phyloP scores from a whole-genome alignment of 2,888 invertebrate species.

The Orgyia antiqua region DNA sequence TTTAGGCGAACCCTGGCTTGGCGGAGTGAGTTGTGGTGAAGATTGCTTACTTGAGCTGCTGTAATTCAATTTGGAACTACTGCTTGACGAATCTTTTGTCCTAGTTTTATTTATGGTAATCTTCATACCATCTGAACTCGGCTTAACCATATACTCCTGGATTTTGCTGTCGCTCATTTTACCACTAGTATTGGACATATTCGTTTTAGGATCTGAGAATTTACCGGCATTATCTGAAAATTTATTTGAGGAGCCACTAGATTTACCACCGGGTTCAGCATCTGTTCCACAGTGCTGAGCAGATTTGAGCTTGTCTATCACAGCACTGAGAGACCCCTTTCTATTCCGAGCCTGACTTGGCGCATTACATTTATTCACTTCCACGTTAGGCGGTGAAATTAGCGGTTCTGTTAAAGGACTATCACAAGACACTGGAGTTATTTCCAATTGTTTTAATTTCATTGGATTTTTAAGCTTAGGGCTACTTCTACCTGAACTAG shows the following conservation, averaged over 20 bases:
- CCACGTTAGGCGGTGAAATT: slow-evolving; percentile 73
- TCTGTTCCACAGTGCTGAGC: slow-evolving; percentile 83
- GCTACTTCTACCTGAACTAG: slow-evolving; percentile 78
- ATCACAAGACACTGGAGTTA: slow-evolving; percentile 75
- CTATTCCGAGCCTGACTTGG: slow-evolving; percentile 81
- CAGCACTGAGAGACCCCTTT: slow-evolving; percentile 88
- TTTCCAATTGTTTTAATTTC: slow-evolving; percentile 83
- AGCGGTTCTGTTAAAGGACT: slow-evolving; percentile 61
- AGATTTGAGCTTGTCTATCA: slow-evolving; percentile 91
- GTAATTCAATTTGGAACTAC: slow-evolving; percentile 64
- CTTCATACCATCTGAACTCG: slow-evolving; percentile 93
- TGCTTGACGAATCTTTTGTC: slow-evolving; percentile 81
- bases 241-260: slow-evolving; percentile 61
- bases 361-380: slow-evolving; percentile 79
- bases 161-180: slow-evolving; percentile 78
- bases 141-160: slow-evolving; percentile 93
- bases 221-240: slow-evolving; percentile 60
- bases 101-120: slow-evolving; percentile 94
- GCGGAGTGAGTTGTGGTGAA: slow-evolving; percentile 64
- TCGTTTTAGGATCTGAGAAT: slow-evolving; percentile 71
- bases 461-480: slow-evolving; percentile 83
- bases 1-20: slow-evolving; percentile 84
- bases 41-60: slow-evolving; percentile 66
- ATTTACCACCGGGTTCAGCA: slow-evolving; percentile 64
- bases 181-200: slow-evolving; percentile 52